Base-by-base conservation (phyloP, 2,888 invertebrate species). In the Caenorhabditis sp. region DNA sequence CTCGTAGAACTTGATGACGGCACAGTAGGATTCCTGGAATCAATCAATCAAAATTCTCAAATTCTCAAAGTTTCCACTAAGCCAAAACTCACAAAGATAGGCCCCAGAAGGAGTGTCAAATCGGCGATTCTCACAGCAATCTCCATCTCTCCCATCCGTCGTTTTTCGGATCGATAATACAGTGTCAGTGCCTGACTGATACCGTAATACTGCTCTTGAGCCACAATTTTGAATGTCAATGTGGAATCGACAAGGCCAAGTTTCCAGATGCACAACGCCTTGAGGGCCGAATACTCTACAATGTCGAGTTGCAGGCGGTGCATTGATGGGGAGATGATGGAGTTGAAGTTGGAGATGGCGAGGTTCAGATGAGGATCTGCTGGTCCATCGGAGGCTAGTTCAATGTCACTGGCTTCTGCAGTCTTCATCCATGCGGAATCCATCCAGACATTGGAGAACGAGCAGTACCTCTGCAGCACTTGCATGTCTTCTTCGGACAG, bases 231-330 rank as follows among this genome's bases (percentile, higher is more conserved):
- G 24, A 82, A 64, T 4, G 78, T 72, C 18, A 74, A 65, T 9
- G 82, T 69, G 18, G 72, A 82, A 26, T 82, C 82, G 15, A 62
- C 24, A 26, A 60, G 61, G 65, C 81, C 85, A 47, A 85, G 47
- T 69, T 85, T 85, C 85, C 81, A 83, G 26, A 79, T 67, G 20
- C 82, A 82, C 9, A 85, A 60, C 0, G 83, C 81, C 32, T 85
- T 85, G 2, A 85, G 64, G 26, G 83, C 85, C 13, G 83, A 81
- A 28, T 83, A 81, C 35, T 85, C 85, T 18, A 83, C 65, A 32
- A 76, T 22, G 32, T 85, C 85, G 24, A 70, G 61, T n/a, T 50
- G 60, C 35, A 70, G 70, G n/a, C 61, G 60, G 24, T 37, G 51
- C 13, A 70, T 26, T 20, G 60, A 60, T 13, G 35, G 24, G 35